Conservation (phyloP, 2,797 vertebrate species). For the Helicolenus hilgendorfi region DNA sequence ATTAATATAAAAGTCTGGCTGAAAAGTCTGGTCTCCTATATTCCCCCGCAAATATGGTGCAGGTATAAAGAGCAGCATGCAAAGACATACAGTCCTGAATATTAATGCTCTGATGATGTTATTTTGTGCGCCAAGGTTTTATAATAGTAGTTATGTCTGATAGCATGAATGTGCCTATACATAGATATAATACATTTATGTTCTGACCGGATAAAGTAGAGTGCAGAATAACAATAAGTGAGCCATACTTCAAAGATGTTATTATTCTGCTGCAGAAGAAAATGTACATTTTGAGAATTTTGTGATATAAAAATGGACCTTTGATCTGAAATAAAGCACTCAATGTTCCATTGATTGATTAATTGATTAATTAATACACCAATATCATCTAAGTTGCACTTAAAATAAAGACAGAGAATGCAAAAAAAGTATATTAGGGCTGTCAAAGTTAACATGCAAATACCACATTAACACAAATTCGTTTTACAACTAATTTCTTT, state of each 20-base stretch:
- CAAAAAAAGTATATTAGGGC: background rate
- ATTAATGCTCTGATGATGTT: background rate
- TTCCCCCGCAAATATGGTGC: background rate
- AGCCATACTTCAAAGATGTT: constrained; percentile 16
- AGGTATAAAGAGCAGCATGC: background rate
- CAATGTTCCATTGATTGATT: background rate
- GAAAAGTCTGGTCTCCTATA: background rate
- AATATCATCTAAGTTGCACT: background rate
- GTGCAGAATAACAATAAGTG: background rate
- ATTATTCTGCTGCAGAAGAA: background rate
- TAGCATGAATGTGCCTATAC: background rate
- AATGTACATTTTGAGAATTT: background rate
- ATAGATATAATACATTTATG: constrained; percentile 12
- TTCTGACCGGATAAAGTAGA: background rate
- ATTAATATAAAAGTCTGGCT: background rate
- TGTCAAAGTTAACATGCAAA: no score
- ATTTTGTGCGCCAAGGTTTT: background rate
- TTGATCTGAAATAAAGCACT: background rate
- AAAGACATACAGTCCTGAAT: background rate
- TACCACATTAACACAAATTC: no score
- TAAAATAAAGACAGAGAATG: background rate
- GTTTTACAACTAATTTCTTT: no score
- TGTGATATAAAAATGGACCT: background rate
- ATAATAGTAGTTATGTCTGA: constrained; percentile 5
- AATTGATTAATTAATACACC: background rate